Conservation (phyloP, 2,113 vertebrate genomes). For the human (Homo sapiens) region DNA sequence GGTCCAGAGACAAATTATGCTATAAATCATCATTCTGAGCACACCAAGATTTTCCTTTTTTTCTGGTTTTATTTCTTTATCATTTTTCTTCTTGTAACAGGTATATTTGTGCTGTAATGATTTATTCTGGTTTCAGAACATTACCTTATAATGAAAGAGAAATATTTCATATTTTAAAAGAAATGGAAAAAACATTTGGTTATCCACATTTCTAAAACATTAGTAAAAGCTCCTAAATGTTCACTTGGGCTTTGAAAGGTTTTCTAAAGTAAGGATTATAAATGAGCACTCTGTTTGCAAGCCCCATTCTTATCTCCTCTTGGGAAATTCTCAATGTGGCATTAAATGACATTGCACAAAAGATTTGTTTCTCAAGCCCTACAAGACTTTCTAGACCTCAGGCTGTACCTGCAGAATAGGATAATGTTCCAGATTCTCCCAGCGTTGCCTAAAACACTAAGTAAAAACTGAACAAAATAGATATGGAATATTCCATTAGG, state of each 20-base stretch:
- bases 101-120: conserved; percentile 53
- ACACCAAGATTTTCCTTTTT: conserved; percentile 10
- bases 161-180: conserved; percentile 70
- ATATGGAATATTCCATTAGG: background rate
- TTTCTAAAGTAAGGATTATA: conserved; percentile 60
- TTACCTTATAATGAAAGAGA: conserved; percentile 71
- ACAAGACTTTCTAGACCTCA: conserved; percentile 34
- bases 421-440: background rate
- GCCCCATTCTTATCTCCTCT: conserved; percentile 13
- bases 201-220: conserved; percentile 55
- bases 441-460: background rate
- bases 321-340: conserved; percentile 49
- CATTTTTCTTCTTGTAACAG: conserved; percentile 68
- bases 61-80: conserved; percentile 55
- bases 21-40: conserved; percentile 64
- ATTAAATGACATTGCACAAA: conserved; percentile 20
- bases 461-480: background rate
- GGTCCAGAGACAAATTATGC: conserved; percentile 54
- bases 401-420: background rate
- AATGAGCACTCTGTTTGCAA: conserved; percentile 51
- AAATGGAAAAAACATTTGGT: conserved; percentile 57
- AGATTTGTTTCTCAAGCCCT: conserved; percentile 36
- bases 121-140: conserved; percentile 72
- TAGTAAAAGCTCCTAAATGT: conserved; percentile 43
- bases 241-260: conserved; percentile 50